Evolutionary conservation across 2,113 vertebrate species (phyloP), one percentile per base, ranked within the genome.

Genomic region (Cardinalis cardinalis): DNA sequence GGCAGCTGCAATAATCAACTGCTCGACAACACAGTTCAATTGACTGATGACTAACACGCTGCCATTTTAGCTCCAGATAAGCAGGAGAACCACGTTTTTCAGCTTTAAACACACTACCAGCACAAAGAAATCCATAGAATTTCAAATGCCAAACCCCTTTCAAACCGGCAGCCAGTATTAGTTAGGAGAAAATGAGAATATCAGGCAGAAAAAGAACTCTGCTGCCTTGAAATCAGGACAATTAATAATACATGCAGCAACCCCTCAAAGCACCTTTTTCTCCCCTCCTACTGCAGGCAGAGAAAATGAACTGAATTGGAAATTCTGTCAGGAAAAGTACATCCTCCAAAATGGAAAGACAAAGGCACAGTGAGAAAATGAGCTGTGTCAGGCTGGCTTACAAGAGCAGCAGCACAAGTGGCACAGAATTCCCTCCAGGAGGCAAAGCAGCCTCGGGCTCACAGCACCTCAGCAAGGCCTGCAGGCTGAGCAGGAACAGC

Each of bases 201-300:
- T 56, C 58, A 24, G 23, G 78, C 70, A 84, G 46, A 79, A 92
- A 93, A 87, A 68, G 34, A 19, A 19, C 31, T 58, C 41, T 0
- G 3, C n/a, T 38, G 66, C 44, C 79, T 88, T 64, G 83, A 95
- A 91, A 46, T 68, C 61, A 93, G 73, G 49, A 71, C 44, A 86
- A 92, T 94, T 91, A 88, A 82, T 81, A 94, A 94, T 92, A 89
- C 66, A 84, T 75, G 63, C 81, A 90, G 81, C 80, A 92, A 41
- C 58, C 81, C 76, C 89, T 90, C 81, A 78, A 92, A 92, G 17
- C 53, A 78, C 72, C 51, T 75, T 84, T 76, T 77, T 69, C 59
- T 86, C 48, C 68, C 60, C 63, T 89, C 66, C 80, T 70, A 51
- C 70, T 70, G 48, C 76, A 81, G 61, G 69, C 29, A 28, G 66